A percentile compares a stretch with the other conserved stretches of the same genome.
Evolutionary conservation across 2,113 vertebrate species (phyloP).

Genomic region (Calypte anna): DNA sequence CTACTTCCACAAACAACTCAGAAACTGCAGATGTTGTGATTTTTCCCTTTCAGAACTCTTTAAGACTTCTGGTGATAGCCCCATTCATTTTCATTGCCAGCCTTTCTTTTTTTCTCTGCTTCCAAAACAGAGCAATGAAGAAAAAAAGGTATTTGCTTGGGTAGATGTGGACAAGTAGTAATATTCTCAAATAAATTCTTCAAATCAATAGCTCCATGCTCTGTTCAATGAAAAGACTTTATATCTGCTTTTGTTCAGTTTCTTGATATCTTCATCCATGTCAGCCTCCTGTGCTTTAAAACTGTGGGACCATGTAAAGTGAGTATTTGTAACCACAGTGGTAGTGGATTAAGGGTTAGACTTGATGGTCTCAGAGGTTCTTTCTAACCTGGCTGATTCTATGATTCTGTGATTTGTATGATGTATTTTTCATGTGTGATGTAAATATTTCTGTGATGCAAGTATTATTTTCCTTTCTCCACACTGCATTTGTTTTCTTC

Average conservation of each 20-base stretch:
- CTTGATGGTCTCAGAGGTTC: no score
- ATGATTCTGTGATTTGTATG: not conserved
- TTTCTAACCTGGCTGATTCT: no score
- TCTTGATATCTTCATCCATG: not conserved
- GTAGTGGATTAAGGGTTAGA: no score
- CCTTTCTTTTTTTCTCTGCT: not conserved
- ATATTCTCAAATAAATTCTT: not conserved
- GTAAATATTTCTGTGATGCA: not conserved
- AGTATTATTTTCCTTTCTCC: not conserved
- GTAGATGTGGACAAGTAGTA: not conserved
- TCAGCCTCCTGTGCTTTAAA: not conserved
- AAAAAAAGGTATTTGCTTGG: not conserved
- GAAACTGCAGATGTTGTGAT: not conserved
- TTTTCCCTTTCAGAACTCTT: slow-evolving; percentile 17
- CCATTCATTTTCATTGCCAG: not conserved
- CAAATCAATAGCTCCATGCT: not conserved
- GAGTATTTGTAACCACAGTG: no score
- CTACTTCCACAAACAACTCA: not conserved
- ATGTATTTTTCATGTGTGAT: not conserved
- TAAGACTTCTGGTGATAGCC: not conserved
- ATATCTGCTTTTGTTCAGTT: not conserved
- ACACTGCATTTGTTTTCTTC: not conserved
- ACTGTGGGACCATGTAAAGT: not conserved
- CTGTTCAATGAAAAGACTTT: not conserved
- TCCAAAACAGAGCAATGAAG: not conserved